Evolutionary conservation across 1,140 invertebrate genomes (phyloP).

Genomic region (Aphidius gifuensis): DNA sequence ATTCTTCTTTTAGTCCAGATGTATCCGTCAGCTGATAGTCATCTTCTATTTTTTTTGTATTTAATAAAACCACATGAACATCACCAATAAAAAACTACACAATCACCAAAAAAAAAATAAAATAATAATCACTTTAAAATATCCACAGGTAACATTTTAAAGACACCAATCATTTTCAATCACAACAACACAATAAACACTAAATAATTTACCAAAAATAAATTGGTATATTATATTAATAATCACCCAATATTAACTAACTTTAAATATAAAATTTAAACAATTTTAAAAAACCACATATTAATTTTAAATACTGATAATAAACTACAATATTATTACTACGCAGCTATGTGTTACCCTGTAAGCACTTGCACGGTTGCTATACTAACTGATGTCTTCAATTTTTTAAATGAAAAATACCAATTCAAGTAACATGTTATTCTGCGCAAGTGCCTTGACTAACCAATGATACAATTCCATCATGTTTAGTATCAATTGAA

Average conservation of each 20-base stretch:
- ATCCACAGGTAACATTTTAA: too few relatives aligned
- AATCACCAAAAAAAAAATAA: not conserved
- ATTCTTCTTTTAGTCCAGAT: not conserved
- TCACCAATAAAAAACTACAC: slow-evolving; percentile 5
- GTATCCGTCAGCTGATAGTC: slow-evolving; percentile 40
- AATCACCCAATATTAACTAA: too few relatives aligned
- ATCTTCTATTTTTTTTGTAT: slow-evolving; percentile 20
- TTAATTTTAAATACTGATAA: too few relatives aligned
- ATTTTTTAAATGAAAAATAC: slow-evolving; percentile 17
- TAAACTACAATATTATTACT: slow-evolving; percentile 18
- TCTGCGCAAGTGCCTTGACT: slow-evolving; percentile 7
- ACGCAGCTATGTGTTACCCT: slow-evolving; percentile 38
- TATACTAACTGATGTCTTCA: slow-evolving; percentile 39
- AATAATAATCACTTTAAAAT: too few relatives aligned
- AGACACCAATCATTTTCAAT: too few relatives aligned
- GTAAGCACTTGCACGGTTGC: slow-evolving; percentile 37
- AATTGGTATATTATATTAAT: too few relatives aligned
- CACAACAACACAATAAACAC: too few relatives aligned
- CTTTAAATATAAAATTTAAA: too few relatives aligned
- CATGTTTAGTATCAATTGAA: too few relatives aligned
- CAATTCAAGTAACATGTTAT: slow-evolving; percentile 10
- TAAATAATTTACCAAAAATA: too few relatives aligned
- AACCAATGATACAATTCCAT: not conserved
- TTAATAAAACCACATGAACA: slow-evolving; percentile 15
- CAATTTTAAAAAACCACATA: too few relatives aligned